These are phyloP conservation scores for Diplolepis rosae DNA, from an alignment of 2,888 invertebrate species.

Conservation along the genomic window DNA sequence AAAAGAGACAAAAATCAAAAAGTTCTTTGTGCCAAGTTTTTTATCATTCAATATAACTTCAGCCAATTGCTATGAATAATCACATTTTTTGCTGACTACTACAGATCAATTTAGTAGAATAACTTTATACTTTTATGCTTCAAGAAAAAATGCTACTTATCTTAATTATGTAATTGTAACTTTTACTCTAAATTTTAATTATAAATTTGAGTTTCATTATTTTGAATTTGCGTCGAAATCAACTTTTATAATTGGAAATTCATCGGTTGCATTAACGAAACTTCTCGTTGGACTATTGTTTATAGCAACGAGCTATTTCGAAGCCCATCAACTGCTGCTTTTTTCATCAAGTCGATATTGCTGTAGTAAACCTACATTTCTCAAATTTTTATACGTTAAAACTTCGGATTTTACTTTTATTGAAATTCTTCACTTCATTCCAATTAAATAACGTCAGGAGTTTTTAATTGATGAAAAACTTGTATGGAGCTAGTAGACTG, in stretches of 20 bases:
- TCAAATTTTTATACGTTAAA: conserved; percentile 1
- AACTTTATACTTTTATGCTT: background rate
- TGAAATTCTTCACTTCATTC: no score
- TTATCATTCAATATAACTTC: background rate
- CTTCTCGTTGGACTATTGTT: background rate
- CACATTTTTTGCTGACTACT: background rate
- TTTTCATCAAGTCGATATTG: background rate
- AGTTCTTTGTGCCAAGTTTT: conserved; percentile 12
- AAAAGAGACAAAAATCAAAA: background rate
- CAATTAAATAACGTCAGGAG: background rate
- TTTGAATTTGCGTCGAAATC: background rate
- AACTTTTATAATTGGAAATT: background rate
- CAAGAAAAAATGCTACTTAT: background rate
- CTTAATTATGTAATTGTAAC: background rate
- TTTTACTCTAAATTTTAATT: background rate
- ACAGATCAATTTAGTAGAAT: background rate
- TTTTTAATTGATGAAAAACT: background rate
- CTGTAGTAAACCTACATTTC: background rate
- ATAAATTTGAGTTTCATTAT: background rate
- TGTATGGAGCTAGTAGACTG: background rate
- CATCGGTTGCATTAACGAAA: background rate
- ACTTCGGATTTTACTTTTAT: background rate
- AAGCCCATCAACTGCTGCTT: background rate
- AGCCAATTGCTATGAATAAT: conserved; percentile 6
- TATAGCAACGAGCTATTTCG: background rate